Evolutionary conservation across 2,797 vertebrate species (phyloP).

Genomic region (Menidia menidia): DNA sequence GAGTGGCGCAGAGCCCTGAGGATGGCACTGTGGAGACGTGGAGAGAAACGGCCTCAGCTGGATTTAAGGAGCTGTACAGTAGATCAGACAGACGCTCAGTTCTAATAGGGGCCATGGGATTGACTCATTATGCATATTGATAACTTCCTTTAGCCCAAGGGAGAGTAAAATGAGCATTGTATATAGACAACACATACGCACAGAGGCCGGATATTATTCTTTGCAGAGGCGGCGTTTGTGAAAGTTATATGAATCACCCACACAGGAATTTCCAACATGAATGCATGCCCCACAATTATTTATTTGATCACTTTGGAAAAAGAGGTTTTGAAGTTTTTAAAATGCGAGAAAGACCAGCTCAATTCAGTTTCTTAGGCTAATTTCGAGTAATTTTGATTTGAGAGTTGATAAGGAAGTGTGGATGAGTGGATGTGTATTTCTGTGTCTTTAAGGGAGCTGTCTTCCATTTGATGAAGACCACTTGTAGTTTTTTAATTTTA

Average conservation of each 20-base stretch:
- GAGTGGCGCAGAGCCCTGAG: conserved; percentile 58
- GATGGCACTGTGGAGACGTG: conserved; percentile 77
- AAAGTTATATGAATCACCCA: conserved; percentile 29
- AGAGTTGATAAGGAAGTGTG: conserved; percentile 1
- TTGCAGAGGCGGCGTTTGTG: conserved; percentile 20
- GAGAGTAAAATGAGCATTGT: conserved; percentile 35
- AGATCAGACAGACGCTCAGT: conserved; percentile 40
- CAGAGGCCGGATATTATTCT: conserved; percentile 30
- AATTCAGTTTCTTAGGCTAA: not conserved
- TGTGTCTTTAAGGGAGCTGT: not conserved
- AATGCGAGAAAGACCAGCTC: not conserved
- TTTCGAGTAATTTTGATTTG: not conserved
- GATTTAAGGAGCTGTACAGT: conserved; percentile 35
- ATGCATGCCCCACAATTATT: conserved; percentile 8
- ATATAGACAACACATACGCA: conserved; percentile 28
- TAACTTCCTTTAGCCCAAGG: conserved; percentile 46
- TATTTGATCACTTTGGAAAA: conserved; percentile 10
- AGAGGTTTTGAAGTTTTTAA: not conserved
- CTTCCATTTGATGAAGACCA: not conserved
- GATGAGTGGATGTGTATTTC: not conserved
- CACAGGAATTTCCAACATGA: conserved; percentile 4
- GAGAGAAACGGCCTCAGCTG: conserved; percentile 35
- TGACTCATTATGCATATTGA: conserved; percentile 52
- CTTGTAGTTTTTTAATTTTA: not conserved
- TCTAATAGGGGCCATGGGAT: conserved; percentile 48